phyloP scores from a whole-genome alignment of 1,140 invertebrate species.

The Vollenhovia emeryi region DNA sequence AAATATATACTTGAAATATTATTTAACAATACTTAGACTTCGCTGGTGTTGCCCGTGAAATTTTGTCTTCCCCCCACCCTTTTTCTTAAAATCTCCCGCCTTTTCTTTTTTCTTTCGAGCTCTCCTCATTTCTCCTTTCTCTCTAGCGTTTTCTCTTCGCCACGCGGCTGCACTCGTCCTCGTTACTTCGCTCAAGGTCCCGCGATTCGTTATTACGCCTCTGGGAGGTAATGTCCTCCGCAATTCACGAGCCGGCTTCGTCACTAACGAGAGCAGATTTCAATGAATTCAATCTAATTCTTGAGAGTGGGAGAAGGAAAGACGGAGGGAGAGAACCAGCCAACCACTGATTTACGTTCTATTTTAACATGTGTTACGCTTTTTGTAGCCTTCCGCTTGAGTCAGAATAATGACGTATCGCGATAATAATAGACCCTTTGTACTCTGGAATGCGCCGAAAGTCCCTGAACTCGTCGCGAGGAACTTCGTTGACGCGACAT shows the following conservation, averaged over 20 bases:
- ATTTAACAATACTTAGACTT: neutral
- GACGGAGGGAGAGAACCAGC: neutral
- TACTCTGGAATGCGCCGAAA: neutral
- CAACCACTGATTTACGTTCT: slow-evolving; percentile 15
- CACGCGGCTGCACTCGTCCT: neutral
- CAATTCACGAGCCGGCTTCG: slow-evolving; percentile 26
- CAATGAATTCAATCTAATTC: slow-evolving; percentile 46
- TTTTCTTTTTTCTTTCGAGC: neutral
- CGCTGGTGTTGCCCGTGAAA: neutral
- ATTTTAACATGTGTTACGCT: slow-evolving; percentile 32
- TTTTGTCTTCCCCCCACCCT: neutral
- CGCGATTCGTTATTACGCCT: slow-evolving; percentile 15
- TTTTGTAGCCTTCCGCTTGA: slow-evolving; percentile 21
- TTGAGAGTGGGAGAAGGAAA: slow-evolving; percentile 17
- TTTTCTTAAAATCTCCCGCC: neutral
- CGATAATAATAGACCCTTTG: slow-evolving; percentile 19
- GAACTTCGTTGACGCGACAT: neutral
- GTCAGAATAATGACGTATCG: slow-evolving; percentile 37
- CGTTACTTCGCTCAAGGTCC: slow-evolving; percentile 12
- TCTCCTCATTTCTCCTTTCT: neutral
- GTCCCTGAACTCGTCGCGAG: neutral
- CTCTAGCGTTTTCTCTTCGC: neutral
- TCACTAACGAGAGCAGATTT: slow-evolving; percentile 38
- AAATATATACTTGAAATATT: neutral
- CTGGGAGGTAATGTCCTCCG: slow-evolving; percentile 29